Evolutionary conservation across 2,888 invertebrate genomes (phyloP).

Genomic region (Lasius fuliginosus): DNA sequence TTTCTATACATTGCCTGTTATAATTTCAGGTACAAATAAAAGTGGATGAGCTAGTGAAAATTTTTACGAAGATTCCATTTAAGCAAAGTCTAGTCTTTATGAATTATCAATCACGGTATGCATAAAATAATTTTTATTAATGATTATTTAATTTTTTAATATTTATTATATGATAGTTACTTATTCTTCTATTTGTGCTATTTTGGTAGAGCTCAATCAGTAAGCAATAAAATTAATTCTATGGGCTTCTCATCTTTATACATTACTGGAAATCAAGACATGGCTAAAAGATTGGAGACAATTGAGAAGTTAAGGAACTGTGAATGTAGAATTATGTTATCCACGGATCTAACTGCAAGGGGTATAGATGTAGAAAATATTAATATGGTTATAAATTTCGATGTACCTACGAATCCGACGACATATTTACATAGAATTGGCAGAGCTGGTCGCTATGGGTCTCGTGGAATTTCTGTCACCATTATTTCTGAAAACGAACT

Average conservation of each 20-base stretch:
- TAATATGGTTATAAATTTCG: slow-evolving; percentile 97
- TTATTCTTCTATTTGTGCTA: slow-evolving; percentile 49
- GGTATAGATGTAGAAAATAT: slow-evolving; percentile 98
- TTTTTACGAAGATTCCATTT: slow-evolving; percentile 92
- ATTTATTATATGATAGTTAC: not conserved
- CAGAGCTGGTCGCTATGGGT: slow-evolving; percentile 97
- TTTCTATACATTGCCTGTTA: not conserved
- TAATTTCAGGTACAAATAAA: slow-evolving; percentile 87
- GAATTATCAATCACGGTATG: slow-evolving; percentile 92
- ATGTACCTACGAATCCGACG: slow-evolving; percentile 92
- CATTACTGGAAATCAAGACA: slow-evolving; percentile 93
- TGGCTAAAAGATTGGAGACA: slow-evolving; percentile 92
- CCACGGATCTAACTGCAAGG: slow-evolving; percentile 96
- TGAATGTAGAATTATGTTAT: slow-evolving; percentile 94
- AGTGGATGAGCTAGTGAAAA: slow-evolving; percentile 89
- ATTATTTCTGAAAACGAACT: slow-evolving; percentile 91
- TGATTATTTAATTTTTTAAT: slow-evolving; percentile 26
- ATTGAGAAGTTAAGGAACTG: slow-evolving; percentile 93
- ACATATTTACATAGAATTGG: slow-evolving; percentile 98
- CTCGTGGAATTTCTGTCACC: slow-evolving; percentile 93
- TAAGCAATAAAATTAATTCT: slow-evolving; percentile 91
- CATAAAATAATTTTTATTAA: slow-evolving; percentile 38
- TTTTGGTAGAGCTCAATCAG: slow-evolving; percentile 90
- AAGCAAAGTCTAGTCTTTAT: slow-evolving; percentile 97
- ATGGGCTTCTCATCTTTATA: slow-evolving; percentile 93